phyloP scores from a whole-genome alignment of 2,888 invertebrate species.

The Hymenopus coronatus region DNA sequence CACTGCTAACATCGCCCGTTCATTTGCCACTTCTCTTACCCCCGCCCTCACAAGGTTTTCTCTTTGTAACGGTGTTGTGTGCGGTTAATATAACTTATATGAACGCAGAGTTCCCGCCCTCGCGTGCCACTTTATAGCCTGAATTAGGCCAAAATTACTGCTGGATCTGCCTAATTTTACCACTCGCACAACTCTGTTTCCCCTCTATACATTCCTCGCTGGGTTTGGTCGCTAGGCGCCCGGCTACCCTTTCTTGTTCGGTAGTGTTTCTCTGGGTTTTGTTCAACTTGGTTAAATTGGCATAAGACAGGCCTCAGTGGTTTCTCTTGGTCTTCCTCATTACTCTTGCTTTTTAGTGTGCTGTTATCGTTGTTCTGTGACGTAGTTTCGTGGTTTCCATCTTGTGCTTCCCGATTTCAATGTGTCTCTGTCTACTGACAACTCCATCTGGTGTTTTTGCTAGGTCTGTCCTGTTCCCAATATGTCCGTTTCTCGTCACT shows the following conservation, averaged over 20 bases:
- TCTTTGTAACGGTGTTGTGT: not conserved
- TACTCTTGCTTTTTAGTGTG: not conserved
- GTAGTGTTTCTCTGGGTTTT: not conserved
- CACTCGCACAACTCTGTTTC: not conserved
- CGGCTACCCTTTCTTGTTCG: not conserved
- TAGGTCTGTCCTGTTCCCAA: too few species aligned
- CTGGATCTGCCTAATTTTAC: constrained; percentile 25
- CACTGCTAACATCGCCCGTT: not conserved
- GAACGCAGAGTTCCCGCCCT: constrained; percentile 3
- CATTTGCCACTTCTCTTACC: not conserved
- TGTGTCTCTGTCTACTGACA: too few species aligned
- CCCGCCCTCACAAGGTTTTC: not conserved
- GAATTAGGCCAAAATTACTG: constrained; percentile 28
- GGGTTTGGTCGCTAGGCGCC: not conserved
- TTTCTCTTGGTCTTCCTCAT: not conserved
- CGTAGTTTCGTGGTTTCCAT: not conserved
- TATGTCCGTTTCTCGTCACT: too few species aligned
- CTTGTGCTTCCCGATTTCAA: not conserved
- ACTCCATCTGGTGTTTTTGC: too few species aligned
- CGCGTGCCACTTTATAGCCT: constrained; percentile 20
- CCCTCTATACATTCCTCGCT: not conserved
- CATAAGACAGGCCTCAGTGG: not conserved
- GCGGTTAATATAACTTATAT: constrained; percentile 17
- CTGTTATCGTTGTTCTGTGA: not conserved
- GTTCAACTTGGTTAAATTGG: not conserved